Conservation (phyloP, 92 coral and sea anemone genomes). For the Epizoanthus stellaris region DNA sequence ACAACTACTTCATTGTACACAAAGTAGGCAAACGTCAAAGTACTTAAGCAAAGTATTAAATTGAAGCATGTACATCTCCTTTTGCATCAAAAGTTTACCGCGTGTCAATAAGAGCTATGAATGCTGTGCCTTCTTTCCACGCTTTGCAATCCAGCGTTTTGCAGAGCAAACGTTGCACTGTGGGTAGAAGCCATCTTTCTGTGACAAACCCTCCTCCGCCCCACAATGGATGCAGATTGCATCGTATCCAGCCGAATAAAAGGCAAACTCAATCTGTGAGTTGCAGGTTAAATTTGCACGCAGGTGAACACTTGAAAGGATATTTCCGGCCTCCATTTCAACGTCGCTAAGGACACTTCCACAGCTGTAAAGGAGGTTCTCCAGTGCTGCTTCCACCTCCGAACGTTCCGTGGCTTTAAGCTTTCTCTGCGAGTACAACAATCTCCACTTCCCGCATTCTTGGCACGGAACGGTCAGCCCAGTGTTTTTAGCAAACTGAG, state of each 20-base stretch:
- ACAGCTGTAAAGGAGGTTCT: constrained; percentile 33
- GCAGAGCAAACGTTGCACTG: neutral
- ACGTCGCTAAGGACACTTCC: constrained; percentile 9
- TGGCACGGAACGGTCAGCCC: no score
- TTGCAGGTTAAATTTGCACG: constrained; percentile 40
- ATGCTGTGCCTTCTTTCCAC: neutral
- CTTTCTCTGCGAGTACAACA: no score
- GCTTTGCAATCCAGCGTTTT: neutral
- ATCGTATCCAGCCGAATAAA: constrained; percentile 47
- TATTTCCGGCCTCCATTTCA: neutral
- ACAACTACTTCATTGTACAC: no score
- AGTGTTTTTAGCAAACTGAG: no score
- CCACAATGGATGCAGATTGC: no score
- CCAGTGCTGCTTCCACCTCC: constrained; percentile 16
- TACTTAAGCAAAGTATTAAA: neutral
- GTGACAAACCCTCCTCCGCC: neutral
- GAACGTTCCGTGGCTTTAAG: constrained; percentile 6
- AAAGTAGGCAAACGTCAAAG: no score
- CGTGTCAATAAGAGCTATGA: neutral
- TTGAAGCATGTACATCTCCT: neutral
- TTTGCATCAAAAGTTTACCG: neutral
- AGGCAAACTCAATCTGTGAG: constrained; percentile 48
- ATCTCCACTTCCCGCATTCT: no score
- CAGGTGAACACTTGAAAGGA: constrained; percentile 21
- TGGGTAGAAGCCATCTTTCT: neutral